Conservation (phyloP, 2,888 invertebrate genomes). For the Ypsolopha scabrella region DNA sequence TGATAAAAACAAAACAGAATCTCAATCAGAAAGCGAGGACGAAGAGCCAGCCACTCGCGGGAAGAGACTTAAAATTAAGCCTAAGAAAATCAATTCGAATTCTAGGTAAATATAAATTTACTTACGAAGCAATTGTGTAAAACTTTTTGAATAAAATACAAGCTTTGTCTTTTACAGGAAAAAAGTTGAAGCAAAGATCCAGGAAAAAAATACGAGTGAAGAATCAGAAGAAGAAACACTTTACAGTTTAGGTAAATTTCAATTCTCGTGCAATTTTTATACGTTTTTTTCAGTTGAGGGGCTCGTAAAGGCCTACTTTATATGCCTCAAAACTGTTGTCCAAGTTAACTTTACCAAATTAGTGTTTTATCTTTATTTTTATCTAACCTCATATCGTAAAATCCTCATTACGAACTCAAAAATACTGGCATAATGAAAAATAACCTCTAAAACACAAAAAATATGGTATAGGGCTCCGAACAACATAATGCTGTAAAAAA, state of each 20-base stretch:
- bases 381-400: too few species aligned
- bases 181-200: constrained; percentile 67
- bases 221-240: constrained; percentile 64
- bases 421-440: too few species aligned
- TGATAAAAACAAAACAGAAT: constrained; percentile 58
- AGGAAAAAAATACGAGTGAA: constrained; percentile 62
- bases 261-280: neutral
- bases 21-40: constrained; percentile 57
- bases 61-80: constrained; percentile 59
- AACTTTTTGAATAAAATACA: neutral
- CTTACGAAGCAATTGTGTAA: too few species aligned
- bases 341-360: too few species aligned
- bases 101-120: constrained; percentile 34
- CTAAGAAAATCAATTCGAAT: constrained; percentile 53
- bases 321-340: too few species aligned
- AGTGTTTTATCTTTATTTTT: too few species aligned
- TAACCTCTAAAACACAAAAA: too few species aligned
- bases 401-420: too few species aligned
- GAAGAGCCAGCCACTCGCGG: constrained; percentile 49
- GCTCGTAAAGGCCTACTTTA: too few species aligned
- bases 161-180: constrained; percentile 37
- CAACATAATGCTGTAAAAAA: too few species aligned
- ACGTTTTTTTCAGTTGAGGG: too few species aligned
- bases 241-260: constrained; percentile 47
- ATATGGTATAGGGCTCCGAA: too few species aligned